Base-by-base conservation (phyloP, 92 coral and sea anemone genomes). In the Phenganax marumi region DNA sequence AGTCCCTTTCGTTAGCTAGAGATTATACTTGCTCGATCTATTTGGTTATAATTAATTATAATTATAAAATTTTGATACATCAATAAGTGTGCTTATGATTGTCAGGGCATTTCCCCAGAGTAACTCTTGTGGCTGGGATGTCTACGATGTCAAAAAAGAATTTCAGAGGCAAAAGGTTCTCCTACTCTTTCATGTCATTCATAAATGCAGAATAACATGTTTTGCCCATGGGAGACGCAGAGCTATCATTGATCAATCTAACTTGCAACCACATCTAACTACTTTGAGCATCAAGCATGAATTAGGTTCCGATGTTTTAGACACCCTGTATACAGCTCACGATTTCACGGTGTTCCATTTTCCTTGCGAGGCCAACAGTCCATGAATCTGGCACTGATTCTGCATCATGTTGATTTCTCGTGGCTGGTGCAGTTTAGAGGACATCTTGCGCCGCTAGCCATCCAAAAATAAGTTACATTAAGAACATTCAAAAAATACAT, bases 101-200 rank as follows among this genome's bases (percentile, higher is more conserved):
- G 2, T 91, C 25, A 72, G 83, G 52, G 93, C 87, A n/a, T 81
- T 90, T 16, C 88, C 91, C 52, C 90, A 91, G 57, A 78, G 83
- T 26, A 78, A 39, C 14, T 78, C 83, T 10, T 85, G 89, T 33
- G 91, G 93, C 53, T 95, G 98, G 98, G 79, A 83, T 60, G 88
- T 95, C 52, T 95, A 95, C 56, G 89, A 95, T 60, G 89, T 86
- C 57, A 87, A 87, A 26, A 84, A 95, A 12, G 98, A 95, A 83
- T 95, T 89, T 80, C 73, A 74, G 12, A 87, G 98, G 43, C 98
- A 95, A 52, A 84, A 89, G 80, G 98, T 7, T 18, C 1, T 62
- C 8, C 43, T n/a, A n/a, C 0, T 62, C 4, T 62, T 19, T 22
- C 43, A 10, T 33, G 43, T 33, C 43, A 33, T 33, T 33, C 43